Conservation (phyloP, 2,888 invertebrate species). For the Encarsia formosa region DNA sequence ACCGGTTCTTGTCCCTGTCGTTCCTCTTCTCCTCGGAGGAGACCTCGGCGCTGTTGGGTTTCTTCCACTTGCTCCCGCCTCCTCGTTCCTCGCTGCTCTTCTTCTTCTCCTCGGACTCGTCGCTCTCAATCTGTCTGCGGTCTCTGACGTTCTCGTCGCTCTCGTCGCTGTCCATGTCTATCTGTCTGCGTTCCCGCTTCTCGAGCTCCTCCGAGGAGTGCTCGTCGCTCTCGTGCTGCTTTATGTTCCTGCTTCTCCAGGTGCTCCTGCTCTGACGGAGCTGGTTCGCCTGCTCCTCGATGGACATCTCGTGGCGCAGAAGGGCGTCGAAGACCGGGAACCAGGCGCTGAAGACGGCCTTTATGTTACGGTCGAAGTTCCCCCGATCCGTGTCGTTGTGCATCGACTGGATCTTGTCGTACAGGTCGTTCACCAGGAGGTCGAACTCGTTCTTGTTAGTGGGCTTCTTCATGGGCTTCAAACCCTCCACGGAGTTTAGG, state of each 20-base stretch:
- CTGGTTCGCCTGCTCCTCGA: not conserved
- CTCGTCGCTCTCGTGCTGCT: not conserved
- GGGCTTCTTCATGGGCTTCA: not conserved
- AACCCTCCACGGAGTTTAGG: not conserved
- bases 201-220: constrained; percentile 2
- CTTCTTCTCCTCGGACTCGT: too few species aligned
- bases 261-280: not conserved
- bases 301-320: constrained; percentile 3
- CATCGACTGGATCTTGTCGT: constrained; percentile 12
- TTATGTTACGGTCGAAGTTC: constrained; percentile 21
- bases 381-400: constrained; percentile 13
- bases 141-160: too few species aligned
- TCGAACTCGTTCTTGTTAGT: constrained; percentile 5
- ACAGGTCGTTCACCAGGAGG: constrained; percentile 6
- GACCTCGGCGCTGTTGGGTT: too few species aligned
- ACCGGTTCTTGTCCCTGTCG: not conserved
- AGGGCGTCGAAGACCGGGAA: constrained; percentile 22
- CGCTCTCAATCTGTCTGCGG: too few species aligned
- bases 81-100: not conserved
- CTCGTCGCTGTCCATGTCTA: too few species aligned
- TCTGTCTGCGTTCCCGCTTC: too few species aligned
- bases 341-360: constrained; percentile 22
- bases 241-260: not conserved
- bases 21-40: not conserved
- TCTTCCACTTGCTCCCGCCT: not conserved